Conservation (phyloP, 2,888 invertebrate species). For the Drosophila prostipennis region DNA sequence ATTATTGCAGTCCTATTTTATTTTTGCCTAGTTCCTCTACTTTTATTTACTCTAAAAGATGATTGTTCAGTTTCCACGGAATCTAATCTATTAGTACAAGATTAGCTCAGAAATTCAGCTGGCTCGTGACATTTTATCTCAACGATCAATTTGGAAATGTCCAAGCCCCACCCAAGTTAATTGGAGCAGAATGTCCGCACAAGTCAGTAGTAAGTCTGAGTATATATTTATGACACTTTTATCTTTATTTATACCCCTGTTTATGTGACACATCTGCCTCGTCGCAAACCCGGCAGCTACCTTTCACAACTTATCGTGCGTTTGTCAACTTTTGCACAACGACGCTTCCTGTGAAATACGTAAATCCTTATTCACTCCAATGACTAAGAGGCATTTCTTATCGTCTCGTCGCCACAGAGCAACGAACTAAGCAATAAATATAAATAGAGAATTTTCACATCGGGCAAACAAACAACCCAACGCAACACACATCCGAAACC, state of each 20-base stretch:
- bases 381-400: conserved; percentile 41
- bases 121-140: neutral
- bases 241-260: conserved; percentile 23
- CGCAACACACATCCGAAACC: conserved; percentile 13
- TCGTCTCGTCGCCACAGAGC: conserved; percentile 29
- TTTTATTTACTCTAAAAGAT: neutral
- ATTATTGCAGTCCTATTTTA: neutral
- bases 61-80: neutral
- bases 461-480: conserved; percentile 13
- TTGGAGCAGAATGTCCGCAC: conserved; percentile 11
- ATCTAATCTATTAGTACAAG: neutral
- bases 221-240: conserved; percentile 29
- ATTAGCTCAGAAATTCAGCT: neutral
- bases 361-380: conserved; percentile 36
- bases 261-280: conserved; percentile 36
- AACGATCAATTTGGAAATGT: too few relatives aligned
- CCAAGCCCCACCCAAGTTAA: neutral
- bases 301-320: conserved; percentile 32
- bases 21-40: neutral
- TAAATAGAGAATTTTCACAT: conserved; percentile 43
- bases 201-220: conserved; percentile 9
- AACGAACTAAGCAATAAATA: conserved; percentile 41
- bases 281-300: conserved; percentile 14
- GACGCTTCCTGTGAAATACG: conserved; percentile 13
- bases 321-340: conserved; percentile 30